Evolutionary conservation across 2,888 invertebrate species (phyloP).

Genomic region (Sminthurides aquaticus): DNA sequence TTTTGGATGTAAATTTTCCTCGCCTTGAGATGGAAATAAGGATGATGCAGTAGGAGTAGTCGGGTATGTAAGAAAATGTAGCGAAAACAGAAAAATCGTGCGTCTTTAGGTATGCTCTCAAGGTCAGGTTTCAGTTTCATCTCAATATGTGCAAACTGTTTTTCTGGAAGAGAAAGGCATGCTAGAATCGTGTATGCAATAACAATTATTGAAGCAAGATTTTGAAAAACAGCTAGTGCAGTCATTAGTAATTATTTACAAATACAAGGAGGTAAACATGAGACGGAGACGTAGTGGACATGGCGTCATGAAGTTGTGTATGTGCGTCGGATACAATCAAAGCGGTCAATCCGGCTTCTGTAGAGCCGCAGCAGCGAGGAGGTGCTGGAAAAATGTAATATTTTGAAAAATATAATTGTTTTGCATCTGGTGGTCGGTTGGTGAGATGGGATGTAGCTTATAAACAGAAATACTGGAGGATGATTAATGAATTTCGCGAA

Average conservation of each 20-base stretch:
- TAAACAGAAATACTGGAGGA: too few species aligned
- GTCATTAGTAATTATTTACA: background rate
- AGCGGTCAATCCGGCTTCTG: too few species aligned
- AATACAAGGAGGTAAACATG: too few species aligned
- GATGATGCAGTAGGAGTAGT: background rate
- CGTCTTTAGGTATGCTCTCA: background rate
- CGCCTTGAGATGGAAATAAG: background rate
- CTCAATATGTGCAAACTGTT: background rate
- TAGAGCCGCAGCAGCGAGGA: too few species aligned
- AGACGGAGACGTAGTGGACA: too few species aligned
- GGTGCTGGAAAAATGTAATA: too few species aligned
- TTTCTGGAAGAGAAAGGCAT: background rate
- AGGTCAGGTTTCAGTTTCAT: background rate
- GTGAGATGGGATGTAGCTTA: too few species aligned
- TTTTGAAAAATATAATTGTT: too few species aligned
- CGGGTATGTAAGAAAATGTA: background rate
- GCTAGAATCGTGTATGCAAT: background rate
- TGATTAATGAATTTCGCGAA: too few species aligned
- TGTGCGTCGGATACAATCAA: too few species aligned
- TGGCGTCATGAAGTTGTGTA: too few species aligned
- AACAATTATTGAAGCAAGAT: background rate
- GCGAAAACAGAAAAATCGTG: background rate
- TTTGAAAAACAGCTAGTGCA: background rate
- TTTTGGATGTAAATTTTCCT: background rate
- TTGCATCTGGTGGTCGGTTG: too few species aligned